A percentile compares a stretch with the other conserved stretches of the same genome.
Conservation (phyloP, 1,140 invertebrate genomes). For the Euura saliciscinereae region DNA sequence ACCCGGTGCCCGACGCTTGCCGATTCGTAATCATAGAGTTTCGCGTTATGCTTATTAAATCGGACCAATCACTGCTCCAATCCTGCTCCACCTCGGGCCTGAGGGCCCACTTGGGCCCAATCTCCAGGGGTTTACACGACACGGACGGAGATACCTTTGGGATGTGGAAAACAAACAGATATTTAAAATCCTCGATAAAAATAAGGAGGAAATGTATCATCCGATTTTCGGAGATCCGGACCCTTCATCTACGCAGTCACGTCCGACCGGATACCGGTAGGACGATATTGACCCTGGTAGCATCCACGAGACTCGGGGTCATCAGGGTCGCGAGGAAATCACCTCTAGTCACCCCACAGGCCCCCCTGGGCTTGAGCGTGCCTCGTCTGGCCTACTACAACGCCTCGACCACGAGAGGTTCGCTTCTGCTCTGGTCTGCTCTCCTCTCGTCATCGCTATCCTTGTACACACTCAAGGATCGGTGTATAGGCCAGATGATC, state of each 20-base stretch:
- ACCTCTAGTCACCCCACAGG: neutral
- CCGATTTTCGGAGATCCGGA: too few relatives aligned
- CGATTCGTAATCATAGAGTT: slow-evolving; percentile 25
- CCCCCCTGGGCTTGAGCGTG: neutral
- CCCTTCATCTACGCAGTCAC: too few relatives aligned
- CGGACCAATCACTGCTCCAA: slow-evolving; percentile 25
- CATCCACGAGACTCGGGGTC: neutral
- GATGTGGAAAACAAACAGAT: too few relatives aligned
- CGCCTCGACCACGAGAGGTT: neutral
- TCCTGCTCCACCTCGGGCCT: neutral
- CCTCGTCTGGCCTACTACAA: neutral
- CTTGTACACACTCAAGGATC: neutral
- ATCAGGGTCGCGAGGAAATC: neutral
- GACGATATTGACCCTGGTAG: neutral
- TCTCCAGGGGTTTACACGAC: too few relatives aligned
- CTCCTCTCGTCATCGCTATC: neutral
- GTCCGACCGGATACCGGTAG: neutral
- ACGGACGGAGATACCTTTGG: too few relatives aligned
- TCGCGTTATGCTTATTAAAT: slow-evolving; percentile 46
- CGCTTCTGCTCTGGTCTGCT: neutral
- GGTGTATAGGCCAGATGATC: neutral
- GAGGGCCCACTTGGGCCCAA: neutral
- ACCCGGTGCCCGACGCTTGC: slow-evolving; percentile 29
- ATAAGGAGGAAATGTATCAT: too few relatives aligned
- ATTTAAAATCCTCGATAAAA: too few relatives aligned